Base-by-base conservation (phyloP, 2,797 vertebrate species). In the Cynodonichthys magdalenae region DNA sequence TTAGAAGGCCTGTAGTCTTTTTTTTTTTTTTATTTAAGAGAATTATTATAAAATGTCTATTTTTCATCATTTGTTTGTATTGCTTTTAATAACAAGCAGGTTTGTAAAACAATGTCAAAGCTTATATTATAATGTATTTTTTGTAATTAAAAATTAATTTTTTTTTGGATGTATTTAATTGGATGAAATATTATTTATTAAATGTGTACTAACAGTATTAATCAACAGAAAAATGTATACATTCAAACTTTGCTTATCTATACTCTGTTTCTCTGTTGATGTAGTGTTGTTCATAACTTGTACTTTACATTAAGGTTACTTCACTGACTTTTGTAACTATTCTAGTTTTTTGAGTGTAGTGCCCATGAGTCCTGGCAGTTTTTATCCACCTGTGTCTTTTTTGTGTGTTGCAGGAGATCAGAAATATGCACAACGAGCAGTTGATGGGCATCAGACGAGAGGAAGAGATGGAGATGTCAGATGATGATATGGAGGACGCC, bases 391-490 rank as follows among this genome's bases (percentile, higher is more conserved):
- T 27, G 6, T 63, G 31, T 24, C 28, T 45, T 49, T 8, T 0
- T 54, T 77, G 54, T 83, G 71, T 78, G 67, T 90, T 84, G n/a
- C 92, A 98, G 97, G 97, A 99, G 88, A 96, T 99, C 53, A 93
- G 96, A 75, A 98, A 97, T 91, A 95, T 97, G 90, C 96, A 99
- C 86, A 99, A 94, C 1, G 97, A 98, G 84, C 96, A 97, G 86
- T 91, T 99, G 80, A 98, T 99, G 97, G 96, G 95, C 73, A 97
- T 98, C 89, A 94, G 97, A 24, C 89, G 95, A 69, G 97, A 99
- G 87, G 96, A 98, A 64, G 96, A 97, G 86, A 98, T 99, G 97
- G 97, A 98, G 80, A 98, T 99, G 96, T 99, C 97, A 17, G 96
- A 99, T 17, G 96, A 98, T 18, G 97, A 98, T 89, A 96, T 95